Conservation (phyloP, 2,797 vertebrate species). For the Liasis olivaceus region DNA sequence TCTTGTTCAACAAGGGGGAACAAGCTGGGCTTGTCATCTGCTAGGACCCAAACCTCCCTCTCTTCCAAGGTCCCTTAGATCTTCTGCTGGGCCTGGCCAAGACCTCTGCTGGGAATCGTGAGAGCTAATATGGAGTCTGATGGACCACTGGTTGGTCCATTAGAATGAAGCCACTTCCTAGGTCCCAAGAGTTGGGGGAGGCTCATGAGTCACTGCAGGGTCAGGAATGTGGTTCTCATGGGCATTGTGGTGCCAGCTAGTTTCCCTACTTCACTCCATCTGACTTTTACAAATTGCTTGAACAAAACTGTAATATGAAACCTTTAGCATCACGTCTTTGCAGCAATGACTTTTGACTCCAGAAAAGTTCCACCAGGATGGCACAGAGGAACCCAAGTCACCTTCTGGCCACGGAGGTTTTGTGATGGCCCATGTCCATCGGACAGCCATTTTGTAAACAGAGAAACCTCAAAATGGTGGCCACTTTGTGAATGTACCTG, state of each 20-base stretch:
- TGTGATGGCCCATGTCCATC: neutral
- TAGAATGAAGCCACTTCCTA: neutral
- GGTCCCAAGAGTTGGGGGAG: neutral
- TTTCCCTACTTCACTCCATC: neutral
- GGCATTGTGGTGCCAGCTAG: neutral
- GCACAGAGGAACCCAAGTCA: neutral
- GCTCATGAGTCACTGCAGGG: neutral
- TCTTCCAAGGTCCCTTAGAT: neutral
- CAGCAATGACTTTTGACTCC: neutral
- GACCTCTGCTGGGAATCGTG: neutral
- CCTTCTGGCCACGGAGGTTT: neutral
- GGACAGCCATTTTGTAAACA: neutral
- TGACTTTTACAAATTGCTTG: neutral
- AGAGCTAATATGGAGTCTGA: neutral
- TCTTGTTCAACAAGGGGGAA: neutral
- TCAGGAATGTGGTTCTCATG: neutral
- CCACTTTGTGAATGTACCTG: too few species aligned
- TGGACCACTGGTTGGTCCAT: neutral
- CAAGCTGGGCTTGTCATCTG: neutral
- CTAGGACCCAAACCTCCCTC: neutral
- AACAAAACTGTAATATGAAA: neutral
- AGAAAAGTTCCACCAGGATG: neutral
- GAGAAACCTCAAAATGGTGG: too few species aligned
- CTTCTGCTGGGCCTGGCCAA: neutral
- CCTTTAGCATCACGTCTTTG: neutral